phyloP scores from a whole-genome alignment of 2,888 invertebrate genomes.

The Crossocerus cetratus region DNA sequence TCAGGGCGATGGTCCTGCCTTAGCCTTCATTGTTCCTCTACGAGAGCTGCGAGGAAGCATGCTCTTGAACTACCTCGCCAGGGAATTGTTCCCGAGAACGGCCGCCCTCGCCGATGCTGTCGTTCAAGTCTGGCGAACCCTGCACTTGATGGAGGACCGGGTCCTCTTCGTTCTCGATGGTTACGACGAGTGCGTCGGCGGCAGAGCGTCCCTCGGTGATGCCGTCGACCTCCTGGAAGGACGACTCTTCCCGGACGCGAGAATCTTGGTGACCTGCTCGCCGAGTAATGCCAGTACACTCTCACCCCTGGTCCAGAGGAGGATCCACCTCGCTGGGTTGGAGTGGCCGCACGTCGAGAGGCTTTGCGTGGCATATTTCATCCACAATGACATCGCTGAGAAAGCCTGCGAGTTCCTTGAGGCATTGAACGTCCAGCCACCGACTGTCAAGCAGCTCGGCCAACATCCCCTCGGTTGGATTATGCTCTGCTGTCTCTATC shows the following conservation, averaged over 20 bases:
- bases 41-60: slow-evolving; percentile 78
- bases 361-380: slow-evolving; percentile 78
- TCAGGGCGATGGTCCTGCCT: slow-evolving; percentile 77
- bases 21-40: slow-evolving; percentile 79
- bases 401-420: slow-evolving; percentile 74
- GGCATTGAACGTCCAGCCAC: slow-evolving; percentile 75
- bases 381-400: slow-evolving; percentile 75
- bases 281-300: slow-evolving; percentile 74
- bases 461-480: slow-evolving; percentile 79
- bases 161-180: slow-evolving; percentile 79
- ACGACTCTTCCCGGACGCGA: slow-evolving; percentile 78
- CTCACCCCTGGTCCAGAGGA: slow-evolving; percentile 77
- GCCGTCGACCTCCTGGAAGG: slow-evolving; percentile 79
- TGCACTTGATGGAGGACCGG: slow-evolving; percentile 77
- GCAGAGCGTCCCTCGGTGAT: slow-evolving; percentile 76
- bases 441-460: slow-evolving; percentile 75
- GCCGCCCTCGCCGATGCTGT: slow-evolving; percentile 70
- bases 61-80: slow-evolving; percentile 63
- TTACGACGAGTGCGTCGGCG: slow-evolving; percentile 77
- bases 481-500: slow-evolving; percentile 78
- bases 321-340: slow-evolving; percentile 77
- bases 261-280: slow-evolving; percentile 78
- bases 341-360: slow-evolving; percentile 78
- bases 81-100: slow-evolving; percentile 75
- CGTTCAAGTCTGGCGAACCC: slow-evolving; percentile 76